Base-by-base conservation (phyloP, 2,113 vertebrate species). In the Sardina pilchardus region DNA sequence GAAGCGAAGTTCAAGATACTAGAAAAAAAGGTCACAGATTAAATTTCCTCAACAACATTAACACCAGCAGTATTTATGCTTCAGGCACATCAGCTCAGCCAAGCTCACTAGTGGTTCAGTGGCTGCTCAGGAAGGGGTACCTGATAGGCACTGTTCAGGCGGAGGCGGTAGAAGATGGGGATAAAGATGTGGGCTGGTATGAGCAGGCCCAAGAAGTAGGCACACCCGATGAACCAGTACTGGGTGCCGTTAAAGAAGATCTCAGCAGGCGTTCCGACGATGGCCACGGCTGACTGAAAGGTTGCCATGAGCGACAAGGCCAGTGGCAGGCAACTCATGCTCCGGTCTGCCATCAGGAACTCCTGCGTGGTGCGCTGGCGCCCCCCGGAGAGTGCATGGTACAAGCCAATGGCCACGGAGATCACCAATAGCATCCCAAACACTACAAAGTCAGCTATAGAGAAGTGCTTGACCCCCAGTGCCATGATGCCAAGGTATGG, bases 1-100 rank as follows among this genome's bases (percentile, higher is more conserved):
- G 93, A 99, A 99, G n/a, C 98, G 96, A 81, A 99, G 94, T 83
- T 99, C 97, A 88, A 99, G 91, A 90, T 99, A 99, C 98, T 99
- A 45, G 6, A 39, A 45, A 42, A 21, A 59, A 24, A 21, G 1
- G 53, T 59, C 53, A 59, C 53, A 59, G 53, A 59, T 53, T 0
- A 16, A 82, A 82, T 47, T 5, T 53, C 10, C 9, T 50, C 19
- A 8, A 45, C n/a, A 34, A 59, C 19, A 24, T 56, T 4, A 47
- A 12, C 9, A 47, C 45, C n/a, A n/a, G 2, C 12, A 59, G 17
- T 53, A 53, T 53, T 19, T 4, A 19, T 21, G 16, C 16, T 21
- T 0, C 9, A 50, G 17, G 4, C 19, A 4, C 1, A 24, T 59
- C 19, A 21, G 21, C 19, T 21, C 19, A 17, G 17, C 19, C 21